phyloP scores from a whole-genome alignment of 2,797 vertebrate species.

The Hippocampus kuda region DNA sequence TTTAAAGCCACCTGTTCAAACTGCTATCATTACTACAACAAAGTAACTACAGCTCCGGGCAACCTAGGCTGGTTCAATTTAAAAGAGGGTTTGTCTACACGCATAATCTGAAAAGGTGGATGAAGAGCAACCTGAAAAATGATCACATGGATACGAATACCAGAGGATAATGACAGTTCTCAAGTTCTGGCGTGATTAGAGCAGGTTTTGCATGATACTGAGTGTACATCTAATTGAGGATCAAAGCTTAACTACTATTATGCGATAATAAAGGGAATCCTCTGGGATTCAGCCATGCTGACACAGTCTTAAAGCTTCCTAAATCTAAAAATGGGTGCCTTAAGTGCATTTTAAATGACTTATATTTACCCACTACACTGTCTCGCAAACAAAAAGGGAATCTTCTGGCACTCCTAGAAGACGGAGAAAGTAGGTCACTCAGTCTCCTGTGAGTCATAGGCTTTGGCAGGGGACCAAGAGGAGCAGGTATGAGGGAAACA shows the following conservation, averaged over 20 bases:
- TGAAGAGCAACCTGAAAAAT: background rate
- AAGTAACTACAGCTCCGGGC: slow-evolving; percentile 33
- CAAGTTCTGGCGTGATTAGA: slow-evolving; percentile 33
- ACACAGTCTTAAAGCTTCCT: slow-evolving; percentile 53
- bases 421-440: slow-evolving; percentile 70
- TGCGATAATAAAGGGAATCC: slow-evolving; percentile 51
- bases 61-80: slow-evolving; percentile 36
- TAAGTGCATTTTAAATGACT: slow-evolving; percentile 60
- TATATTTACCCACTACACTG: slow-evolving; percentile 59
- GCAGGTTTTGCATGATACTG: slow-evolving; percentile 17
- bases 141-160: background rate
- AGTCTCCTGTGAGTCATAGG: slow-evolving; percentile 71
- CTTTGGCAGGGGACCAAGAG: slow-evolving; percentile 64
- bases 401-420: slow-evolving; percentile 63
- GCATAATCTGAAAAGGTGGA: slow-evolving; percentile 2
- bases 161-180: background rate
- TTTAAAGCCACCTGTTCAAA: slow-evolving; percentile 40
- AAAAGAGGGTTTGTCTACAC: slow-evolving; percentile 1
- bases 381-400: slow-evolving; percentile 51
- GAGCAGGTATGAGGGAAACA: slow-evolving; percentile 60
- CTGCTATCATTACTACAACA: slow-evolving; percentile 41
- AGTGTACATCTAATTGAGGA: slow-evolving; percentile 53
- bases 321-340: slow-evolving; percentile 51
- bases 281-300: slow-evolving; percentile 51
- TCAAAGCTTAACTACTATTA: slow-evolving; percentile 47